A percentile compares a stretch with the other conserved stretches of the same genome.
Conservation (phyloP, 2,888 invertebrate genomes). For the Cheilosia pagana region DNA sequence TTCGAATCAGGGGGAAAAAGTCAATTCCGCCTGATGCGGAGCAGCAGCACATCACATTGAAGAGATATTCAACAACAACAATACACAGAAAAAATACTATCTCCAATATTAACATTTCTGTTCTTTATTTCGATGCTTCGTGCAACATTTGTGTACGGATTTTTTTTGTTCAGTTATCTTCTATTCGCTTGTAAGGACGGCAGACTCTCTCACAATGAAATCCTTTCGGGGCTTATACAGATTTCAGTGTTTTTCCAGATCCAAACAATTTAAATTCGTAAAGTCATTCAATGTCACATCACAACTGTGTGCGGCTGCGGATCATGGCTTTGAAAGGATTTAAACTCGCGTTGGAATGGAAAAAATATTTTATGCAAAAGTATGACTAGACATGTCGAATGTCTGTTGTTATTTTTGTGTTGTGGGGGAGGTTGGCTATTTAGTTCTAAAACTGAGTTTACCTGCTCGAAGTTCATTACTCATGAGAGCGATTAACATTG, state of each 20-base stretch:
- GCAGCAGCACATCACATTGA: slow-evolving; percentile 69
- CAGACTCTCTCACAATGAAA: slow-evolving; percentile 57
- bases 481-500: slow-evolving; percentile 57
- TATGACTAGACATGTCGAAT: slow-evolving; percentile 23
- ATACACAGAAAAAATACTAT: slow-evolving; percentile 6
- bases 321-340: slow-evolving; percentile 46
- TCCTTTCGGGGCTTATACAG: slow-evolving; percentile 67
- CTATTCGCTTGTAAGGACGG: slow-evolving; percentile 41
- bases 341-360: slow-evolving; percentile 4
- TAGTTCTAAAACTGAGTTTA: slow-evolving; percentile 15
- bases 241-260: slow-evolving; percentile 31
- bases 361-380: slow-evolving; percentile 48
- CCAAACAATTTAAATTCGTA: slow-evolving; percentile 56
- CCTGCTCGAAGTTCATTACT: slow-evolving; percentile 65
- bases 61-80: slow-evolving; percentile 43
- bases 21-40: slow-evolving; percentile 72
- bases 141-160: slow-evolving; percentile 68
- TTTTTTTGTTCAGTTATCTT: slow-evolving; percentile 19
- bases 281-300: slow-evolving; percentile 64
- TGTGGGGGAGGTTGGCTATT: neutral
- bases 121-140: slow-evolving; percentile 45
- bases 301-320: slow-evolving; percentile 43
- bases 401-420: neutral
- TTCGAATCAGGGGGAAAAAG: slow-evolving; percentile 72
- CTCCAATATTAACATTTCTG: slow-evolving; percentile 61